Percentiles rank a stretch among this genome's conserved stretches.
These are phyloP conservation scores for Lutraria rhynchaena DNA, from an alignment of 1,140 invertebrate species.

Conservation along the genomic window DNA sequence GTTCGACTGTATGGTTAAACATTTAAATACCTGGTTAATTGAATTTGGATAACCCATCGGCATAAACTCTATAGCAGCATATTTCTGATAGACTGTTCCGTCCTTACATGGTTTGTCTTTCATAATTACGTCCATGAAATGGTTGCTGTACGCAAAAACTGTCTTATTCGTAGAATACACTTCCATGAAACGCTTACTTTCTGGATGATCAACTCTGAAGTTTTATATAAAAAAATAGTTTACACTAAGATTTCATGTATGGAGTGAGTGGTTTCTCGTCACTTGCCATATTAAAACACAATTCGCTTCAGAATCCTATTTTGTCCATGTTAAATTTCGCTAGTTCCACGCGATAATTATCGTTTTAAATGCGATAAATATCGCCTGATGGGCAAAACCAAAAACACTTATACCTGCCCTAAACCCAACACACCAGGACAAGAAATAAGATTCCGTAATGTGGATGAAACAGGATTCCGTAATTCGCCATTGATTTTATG, in stretches of 20 bases:
- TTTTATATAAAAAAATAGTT: too few species aligned
- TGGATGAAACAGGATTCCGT: too few species aligned
- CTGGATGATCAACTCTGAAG: slow-evolving; percentile 46
- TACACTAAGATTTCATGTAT: neutral
- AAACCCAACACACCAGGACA: too few species aligned
- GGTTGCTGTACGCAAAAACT: slow-evolving; percentile 52
- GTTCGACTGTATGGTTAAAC: too few species aligned
- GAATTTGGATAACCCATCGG: slow-evolving; percentile 53
- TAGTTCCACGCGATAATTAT: too few species aligned
- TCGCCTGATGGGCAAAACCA: too few species aligned
- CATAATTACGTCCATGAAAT: slow-evolving; percentile 41
- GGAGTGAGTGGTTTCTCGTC: neutral
- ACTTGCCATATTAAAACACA: neutral
- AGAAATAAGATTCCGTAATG: too few species aligned
- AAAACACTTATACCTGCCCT: too few species aligned
- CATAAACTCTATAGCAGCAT: slow-evolving; percentile 48
- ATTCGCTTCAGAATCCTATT: neutral
- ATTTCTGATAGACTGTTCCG: slow-evolving; percentile 18
- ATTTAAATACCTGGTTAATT: slow-evolving; percentile 39
- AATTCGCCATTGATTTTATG: too few species aligned
- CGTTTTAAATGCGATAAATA: neutral
- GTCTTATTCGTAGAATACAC: slow-evolving; percentile 44
- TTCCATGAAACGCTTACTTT: slow-evolving; percentile 39
- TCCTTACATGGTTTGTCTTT: slow-evolving; percentile 36
- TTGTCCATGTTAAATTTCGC: too few species aligned